Evolutionary conservation across 2,888 invertebrate species (phyloP).

Genomic region (Beris chalybata): DNA sequence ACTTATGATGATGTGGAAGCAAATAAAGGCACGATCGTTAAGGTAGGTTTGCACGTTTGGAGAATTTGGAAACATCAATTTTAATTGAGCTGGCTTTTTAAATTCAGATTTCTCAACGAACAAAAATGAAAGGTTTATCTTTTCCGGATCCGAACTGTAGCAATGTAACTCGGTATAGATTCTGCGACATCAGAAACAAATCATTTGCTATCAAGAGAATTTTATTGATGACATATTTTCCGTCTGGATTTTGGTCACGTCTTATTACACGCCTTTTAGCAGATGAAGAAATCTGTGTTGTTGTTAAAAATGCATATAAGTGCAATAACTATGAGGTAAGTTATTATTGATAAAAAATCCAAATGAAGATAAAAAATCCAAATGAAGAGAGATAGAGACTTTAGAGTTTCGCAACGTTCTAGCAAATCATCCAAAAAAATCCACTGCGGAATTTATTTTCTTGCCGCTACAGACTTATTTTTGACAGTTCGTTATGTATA

Average conservation of each 20-base stretch:
- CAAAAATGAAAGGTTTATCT: constrained; percentile 31
- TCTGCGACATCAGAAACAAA: constrained; percentile 56
- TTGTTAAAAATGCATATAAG: constrained; percentile 72
- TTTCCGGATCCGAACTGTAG: constrained; percentile 6
- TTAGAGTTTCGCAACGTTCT: too few relatives aligned
- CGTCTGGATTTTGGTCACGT: constrained; percentile 97
- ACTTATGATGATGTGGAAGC: constrained; percentile 65
- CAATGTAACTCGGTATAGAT: not conserved
- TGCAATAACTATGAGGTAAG: constrained; percentile 44
- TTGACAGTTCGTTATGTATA: too few relatives aligned
- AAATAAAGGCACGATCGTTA: constrained; percentile 51
- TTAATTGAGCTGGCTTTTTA: constrained; percentile 8
- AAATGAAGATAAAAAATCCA: too few relatives aligned
- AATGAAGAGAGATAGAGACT: too few relatives aligned
- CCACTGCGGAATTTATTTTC: too few relatives aligned
- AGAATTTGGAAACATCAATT: not conserved
- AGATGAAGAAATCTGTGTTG: constrained; percentile 80
- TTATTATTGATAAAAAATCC: not conserved
- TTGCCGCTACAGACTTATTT: too few relatives aligned
- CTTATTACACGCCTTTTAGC: constrained; percentile 90
- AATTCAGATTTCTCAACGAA: constrained; percentile 49
- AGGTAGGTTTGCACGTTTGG: constrained; percentile 40
- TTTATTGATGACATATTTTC: constrained; percentile 94
- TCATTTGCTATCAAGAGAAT: constrained; percentile 65
- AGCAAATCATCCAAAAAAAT: too few relatives aligned